These are phyloP conservation scores for Corvus moneduloides DNA, from an alignment of 2,113 vertebrate species.

Conservation along the genomic window DNA sequence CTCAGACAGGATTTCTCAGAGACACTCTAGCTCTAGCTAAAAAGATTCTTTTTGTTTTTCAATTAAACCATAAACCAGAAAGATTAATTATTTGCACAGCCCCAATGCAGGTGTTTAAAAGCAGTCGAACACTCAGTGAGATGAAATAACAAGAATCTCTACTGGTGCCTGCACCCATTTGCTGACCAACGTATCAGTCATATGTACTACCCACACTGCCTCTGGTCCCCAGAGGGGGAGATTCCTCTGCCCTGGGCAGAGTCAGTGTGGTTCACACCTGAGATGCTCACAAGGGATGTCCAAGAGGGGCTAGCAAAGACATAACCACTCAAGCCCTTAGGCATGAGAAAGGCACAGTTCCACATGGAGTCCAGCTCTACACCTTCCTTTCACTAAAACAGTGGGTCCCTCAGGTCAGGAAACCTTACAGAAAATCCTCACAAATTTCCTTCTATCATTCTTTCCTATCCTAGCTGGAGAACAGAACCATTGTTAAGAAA, in stretches of 20 bases:
- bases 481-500: slow-evolving; percentile 60
- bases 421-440: neutral
- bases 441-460: neutral
- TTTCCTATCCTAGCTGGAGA: slow-evolving; percentile 55
- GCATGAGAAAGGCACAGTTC: neutral
- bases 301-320: neutral
- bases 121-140: neutral
- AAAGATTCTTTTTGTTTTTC: neutral
- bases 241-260: neutral
- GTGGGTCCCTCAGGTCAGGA: neutral
- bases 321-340: neutral
- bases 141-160: neutral
- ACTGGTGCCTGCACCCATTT: neutral
- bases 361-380: neutral
- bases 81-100: neutral
- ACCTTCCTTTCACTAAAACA: neutral
- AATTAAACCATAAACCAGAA: neutral
- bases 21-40: neutral
- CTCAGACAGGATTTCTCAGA: neutral
- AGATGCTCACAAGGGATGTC: neutral
- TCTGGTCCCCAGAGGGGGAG: neutral
- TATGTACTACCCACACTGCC: neutral
- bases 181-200: neutral
- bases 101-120: neutral
- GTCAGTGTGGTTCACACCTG: neutral